phyloP scores from a whole-genome alignment of 2,797 vertebrate species.

The Vespertilio murinus region DNA sequence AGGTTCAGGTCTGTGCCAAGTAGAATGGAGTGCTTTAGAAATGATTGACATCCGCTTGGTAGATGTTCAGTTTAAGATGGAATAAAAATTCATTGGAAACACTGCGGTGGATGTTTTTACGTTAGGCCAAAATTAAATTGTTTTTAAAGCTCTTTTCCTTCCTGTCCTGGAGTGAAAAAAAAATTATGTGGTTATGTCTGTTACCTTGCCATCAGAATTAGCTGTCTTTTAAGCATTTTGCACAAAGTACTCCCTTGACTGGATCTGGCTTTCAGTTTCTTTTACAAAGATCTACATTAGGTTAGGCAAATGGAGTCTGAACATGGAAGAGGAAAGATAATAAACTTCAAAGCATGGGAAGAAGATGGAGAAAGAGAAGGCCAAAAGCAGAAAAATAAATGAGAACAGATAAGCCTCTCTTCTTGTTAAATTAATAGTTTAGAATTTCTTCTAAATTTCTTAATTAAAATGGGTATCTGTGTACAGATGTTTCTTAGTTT shows the following conservation, averaged over 20 bases:
- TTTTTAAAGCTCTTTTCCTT: not conserved
- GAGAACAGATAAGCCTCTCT: not conserved
- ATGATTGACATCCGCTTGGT: not conserved
- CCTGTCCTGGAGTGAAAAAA: not conserved
- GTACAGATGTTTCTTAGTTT: not conserved
- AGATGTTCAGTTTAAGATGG: not conserved
- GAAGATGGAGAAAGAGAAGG: not conserved
- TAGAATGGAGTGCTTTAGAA: not conserved
- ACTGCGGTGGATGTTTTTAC: not conserved
- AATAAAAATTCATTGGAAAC: not conserved
- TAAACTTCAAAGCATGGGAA: not conserved
- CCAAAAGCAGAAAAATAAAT: not conserved
- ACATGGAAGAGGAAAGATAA: not conserved
- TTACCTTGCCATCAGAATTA: not conserved
- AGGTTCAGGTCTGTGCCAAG: not conserved
- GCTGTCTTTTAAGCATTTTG: not conserved
- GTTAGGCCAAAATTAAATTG: not conserved
- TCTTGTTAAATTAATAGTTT: not conserved
- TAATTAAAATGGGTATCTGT: not conserved
- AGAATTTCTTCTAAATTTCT: not conserved
- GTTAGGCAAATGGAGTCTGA: not conserved
- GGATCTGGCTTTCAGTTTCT: not conserved
- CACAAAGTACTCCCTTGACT: not conserved
- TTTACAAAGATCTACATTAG: not conserved
- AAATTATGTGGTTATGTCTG: not conserved